Percentiles rank a stretch among this genome's conserved stretches.
Evolutionary conservation across 2,888 invertebrate species (phyloP).

Genomic region (Diarsia mendica): DNA sequence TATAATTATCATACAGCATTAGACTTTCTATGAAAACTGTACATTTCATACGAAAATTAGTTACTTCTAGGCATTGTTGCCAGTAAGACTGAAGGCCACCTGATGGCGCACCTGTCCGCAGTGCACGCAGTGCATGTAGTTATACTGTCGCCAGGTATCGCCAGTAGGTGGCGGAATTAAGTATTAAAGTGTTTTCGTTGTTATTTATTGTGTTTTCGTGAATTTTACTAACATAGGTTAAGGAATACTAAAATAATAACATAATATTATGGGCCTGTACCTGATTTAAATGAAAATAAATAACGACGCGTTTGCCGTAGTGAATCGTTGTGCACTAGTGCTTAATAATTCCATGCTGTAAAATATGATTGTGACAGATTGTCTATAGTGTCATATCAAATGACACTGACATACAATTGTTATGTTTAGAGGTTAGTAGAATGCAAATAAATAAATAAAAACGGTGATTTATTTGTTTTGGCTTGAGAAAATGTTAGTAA

Average conservation of each 20-base stretch:
- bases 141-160: no score
- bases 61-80: no score
- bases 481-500: not conserved
- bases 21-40: not conserved
- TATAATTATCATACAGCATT: not conserved
- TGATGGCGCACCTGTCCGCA: no score
- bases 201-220: no score
- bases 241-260: no score
- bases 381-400: not conserved
- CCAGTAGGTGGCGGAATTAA: no score
- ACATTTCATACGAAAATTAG: not conserved
- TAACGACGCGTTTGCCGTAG: not conserved
- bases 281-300: no score
- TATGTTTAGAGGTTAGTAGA: constrained; percentile 46
- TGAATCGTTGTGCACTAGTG: not conserved
- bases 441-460: not conserved
- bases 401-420: constrained; percentile 34
- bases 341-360: not conserved
- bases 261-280: no score
- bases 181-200: no score
- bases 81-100: no score
- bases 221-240: no score
- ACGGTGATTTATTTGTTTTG: not conserved
- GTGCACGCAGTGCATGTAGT: no score
- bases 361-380: not conserved